Base-by-base conservation (phyloP, 2,888 invertebrate species). In the Latrodectus elegans region DNA sequence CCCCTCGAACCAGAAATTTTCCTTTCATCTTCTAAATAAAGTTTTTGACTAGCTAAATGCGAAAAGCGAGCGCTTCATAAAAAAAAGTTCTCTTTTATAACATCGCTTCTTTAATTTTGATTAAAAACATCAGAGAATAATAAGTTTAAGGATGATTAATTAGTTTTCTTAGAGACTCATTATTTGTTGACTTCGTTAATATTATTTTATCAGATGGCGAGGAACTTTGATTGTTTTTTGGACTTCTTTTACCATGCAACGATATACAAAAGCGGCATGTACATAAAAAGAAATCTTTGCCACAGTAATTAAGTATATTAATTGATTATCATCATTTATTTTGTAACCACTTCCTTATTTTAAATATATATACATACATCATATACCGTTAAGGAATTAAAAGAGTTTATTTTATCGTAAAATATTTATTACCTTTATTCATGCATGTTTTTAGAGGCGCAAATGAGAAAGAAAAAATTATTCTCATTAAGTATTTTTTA, bases 81-180 rank as follows among this genome's bases (percentile, higher is more conserved):
- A 75, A 70, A 55, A 70, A 53, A 52, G 11, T 55, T n/a, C n/a
- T 79, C 52, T 64, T 64, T 67, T 81, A 72, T 82, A 26, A 73
- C 72, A 55, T 38, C 38, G 38, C 38, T 38, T 4, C 2, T 38
- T 38, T 38, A 38, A 38, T 38, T 17, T 53, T 87, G 86, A 87
- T 87, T 81, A 87, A 87, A 87, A 87, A 80, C 86, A 87, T 87
- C 86, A 81, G 72, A 87, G 86, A 77, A 75, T 87, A 87, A 87
- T 81, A 67, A 81, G 67, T 81, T 87, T 87, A 81, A 67, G 86
- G 81, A 73, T 87, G 72, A 87, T 87, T 87, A 87, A 87, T 87
- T 87, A 76, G 72, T 77, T 87, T 87, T 87, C 76, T 60, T 55
- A 0, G 12, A 9, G 14, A 15, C n/a, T 81, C 71, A 15, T 76